phyloP scores from a whole-genome alignment of 2,113 vertebrate genomes.

The Dascyllus trimaculatus region DNA sequence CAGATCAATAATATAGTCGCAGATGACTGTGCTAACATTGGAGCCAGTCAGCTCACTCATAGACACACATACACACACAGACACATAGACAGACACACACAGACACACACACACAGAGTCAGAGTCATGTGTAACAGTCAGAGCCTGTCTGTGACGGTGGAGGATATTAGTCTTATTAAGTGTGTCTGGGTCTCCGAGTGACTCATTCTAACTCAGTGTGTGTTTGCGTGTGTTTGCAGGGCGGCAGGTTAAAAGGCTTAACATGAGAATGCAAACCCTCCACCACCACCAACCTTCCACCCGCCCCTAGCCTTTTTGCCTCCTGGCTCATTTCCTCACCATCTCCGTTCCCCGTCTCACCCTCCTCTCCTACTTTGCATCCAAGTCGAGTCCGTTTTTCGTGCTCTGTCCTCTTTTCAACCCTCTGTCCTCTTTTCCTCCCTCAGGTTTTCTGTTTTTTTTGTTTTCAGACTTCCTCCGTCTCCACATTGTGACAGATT shows the following conservation, averaged over 20 bases:
- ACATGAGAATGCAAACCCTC: constrained; percentile 39
- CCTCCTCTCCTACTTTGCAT: constrained; percentile 3
- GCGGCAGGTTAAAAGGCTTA: constrained; percentile 67
- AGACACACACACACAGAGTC: constrained; percentile 30
- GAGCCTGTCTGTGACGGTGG: constrained; percentile 58
- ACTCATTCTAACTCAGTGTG: constrained; percentile 56
- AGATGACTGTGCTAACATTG: constrained; percentile 51
- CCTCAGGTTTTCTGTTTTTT: background rate
- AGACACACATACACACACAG: constrained; percentile 21
- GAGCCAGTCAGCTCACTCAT: constrained; percentile 17
- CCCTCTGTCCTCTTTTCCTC: constrained; percentile 9
- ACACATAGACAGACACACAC: constrained; percentile 6
- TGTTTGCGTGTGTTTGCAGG: constrained; percentile 54
- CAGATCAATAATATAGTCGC: constrained; percentile 65
- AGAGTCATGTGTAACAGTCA: constrained; percentile 39
- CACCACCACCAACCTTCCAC: background rate
- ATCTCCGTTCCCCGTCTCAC: background rate
- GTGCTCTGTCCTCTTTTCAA: constrained; percentile 34
- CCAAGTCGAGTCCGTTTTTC: background rate
- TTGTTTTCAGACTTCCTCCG: background rate
- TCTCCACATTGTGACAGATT: background rate
- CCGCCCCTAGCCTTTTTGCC: constrained; percentile 24
- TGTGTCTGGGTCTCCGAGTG: constrained; percentile 62
- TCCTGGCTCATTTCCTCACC: constrained; percentile 32
- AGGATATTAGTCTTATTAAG: constrained; percentile 79